These are phyloP conservation scores for Pimephales promelas DNA, from an alignment of 2,113 vertebrate species.

Conservation along the genomic window DNA sequence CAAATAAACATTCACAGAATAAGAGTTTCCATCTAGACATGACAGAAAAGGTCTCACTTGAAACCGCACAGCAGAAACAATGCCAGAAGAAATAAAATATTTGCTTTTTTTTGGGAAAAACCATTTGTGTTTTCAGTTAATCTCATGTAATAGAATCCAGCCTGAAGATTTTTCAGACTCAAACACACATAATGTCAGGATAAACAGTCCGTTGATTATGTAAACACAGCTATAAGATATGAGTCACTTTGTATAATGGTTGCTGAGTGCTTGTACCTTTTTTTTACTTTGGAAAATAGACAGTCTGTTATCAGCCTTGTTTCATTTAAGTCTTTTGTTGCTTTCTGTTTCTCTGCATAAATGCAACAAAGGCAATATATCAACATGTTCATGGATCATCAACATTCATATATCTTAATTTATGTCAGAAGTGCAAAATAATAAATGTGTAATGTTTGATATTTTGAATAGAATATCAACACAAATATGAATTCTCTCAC, in stretches of 20 bases:
- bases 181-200: background rate
- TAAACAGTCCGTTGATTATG: constrained; percentile 3
- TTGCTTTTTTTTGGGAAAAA: too few relatives aligned
- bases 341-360: background rate
- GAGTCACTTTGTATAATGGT: constrained; percentile 10
- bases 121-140: too few relatives aligned
- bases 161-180: background rate
- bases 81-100: too few relatives aligned
- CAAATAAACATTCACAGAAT: background rate
- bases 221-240: constrained; percentile 15
- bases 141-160: background rate
- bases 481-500: too few relatives aligned
- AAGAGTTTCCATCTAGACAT: background rate
- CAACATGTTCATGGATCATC: background rate
- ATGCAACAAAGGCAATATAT: background rate
- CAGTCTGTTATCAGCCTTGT: background rate
- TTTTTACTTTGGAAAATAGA: background rate
- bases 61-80: background rate
- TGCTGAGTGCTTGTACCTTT: background rate
- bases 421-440: too few relatives aligned
- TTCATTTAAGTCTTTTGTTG: background rate
- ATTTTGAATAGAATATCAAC: too few relatives aligned
- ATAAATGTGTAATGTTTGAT: too few relatives aligned
- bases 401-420: background rate
- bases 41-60: background rate